phyloP scores from a whole-genome alignment of 2,888 invertebrate genomes.

The Fabriciana adippe region DNA sequence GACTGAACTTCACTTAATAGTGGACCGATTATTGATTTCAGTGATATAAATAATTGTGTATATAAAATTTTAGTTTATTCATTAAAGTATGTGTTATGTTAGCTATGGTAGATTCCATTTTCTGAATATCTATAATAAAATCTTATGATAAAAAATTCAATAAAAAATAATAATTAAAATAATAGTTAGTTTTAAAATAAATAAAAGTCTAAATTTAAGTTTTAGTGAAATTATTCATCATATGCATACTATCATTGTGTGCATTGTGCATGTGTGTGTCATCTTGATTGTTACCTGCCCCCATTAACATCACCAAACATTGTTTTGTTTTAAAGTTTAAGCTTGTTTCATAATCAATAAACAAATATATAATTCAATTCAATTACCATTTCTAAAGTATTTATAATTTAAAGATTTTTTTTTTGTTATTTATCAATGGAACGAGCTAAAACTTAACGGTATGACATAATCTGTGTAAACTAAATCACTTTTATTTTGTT shows the following conservation, averaged over 20 bases:
- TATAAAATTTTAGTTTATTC: no score
- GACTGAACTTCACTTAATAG: no score
- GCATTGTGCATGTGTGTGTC: slow-evolving; percentile 38
- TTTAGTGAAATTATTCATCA: not conserved
- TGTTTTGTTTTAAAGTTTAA: slow-evolving; percentile 20
- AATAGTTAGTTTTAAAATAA: not conserved
- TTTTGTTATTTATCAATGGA: not conserved
- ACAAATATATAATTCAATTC: not conserved
- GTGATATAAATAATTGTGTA: no score
- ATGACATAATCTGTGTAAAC: slow-evolving; percentile 11
- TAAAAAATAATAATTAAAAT: not conserved
- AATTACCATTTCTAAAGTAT: not conserved
- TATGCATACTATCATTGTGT: slow-evolving; percentile 32
- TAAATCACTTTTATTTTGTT: not conserved
- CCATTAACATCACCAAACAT: slow-evolving; percentile 29
- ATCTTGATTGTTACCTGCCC: slow-evolving; percentile 17
- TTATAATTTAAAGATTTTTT: not conserved
- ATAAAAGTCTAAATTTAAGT: not conserved
- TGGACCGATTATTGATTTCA: no score
- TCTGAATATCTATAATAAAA: no score
- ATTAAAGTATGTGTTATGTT: no score
- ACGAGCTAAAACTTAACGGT: slow-evolving; percentile 21
- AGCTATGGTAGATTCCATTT: no score
- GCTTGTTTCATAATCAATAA: slow-evolving; percentile 17
- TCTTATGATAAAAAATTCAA: no score